These are phyloP conservation scores for Glaucomys volans DNA, from an alignment of 2,113 vertebrate genomes.

Conservation along the genomic window DNA sequence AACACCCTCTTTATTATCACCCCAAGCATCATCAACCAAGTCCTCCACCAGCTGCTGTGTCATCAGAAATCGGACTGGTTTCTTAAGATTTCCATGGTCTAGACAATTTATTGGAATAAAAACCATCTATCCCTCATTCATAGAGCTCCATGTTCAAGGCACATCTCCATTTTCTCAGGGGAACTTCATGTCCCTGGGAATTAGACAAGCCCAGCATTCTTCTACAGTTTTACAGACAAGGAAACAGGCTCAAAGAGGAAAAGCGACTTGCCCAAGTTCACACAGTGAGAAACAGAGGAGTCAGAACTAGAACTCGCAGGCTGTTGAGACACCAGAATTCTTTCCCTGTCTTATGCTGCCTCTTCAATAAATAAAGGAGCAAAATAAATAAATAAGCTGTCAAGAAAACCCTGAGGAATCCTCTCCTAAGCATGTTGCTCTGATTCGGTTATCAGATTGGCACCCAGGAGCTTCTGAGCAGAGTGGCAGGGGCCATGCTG, in stretches of 20 bases:
- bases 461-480: background rate
- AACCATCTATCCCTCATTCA: background rate
- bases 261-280: background rate
- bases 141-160: background rate
- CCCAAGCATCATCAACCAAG: background rate
- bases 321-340: background rate
- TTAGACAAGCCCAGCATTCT: background rate
- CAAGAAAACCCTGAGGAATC: background rate
- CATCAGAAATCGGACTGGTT: background rate
- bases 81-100: background rate
- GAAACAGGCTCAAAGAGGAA: background rate
- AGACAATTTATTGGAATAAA: conserved; percentile 53
- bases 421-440: background rate
- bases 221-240: background rate
- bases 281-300: no score
- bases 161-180: background rate
- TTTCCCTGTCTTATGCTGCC: background rate
- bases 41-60: background rate
- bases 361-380: conserved; percentile 73
- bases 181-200: no score
- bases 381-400: conserved; percentile 66
- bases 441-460: background rate
- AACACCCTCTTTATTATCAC: background rate
- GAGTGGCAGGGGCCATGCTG: background rate
- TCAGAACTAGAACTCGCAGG: background rate